Evolutionary conservation across 1,140 invertebrate species (phyloP).

Genomic region (Drosophila kurseongensis): DNA sequence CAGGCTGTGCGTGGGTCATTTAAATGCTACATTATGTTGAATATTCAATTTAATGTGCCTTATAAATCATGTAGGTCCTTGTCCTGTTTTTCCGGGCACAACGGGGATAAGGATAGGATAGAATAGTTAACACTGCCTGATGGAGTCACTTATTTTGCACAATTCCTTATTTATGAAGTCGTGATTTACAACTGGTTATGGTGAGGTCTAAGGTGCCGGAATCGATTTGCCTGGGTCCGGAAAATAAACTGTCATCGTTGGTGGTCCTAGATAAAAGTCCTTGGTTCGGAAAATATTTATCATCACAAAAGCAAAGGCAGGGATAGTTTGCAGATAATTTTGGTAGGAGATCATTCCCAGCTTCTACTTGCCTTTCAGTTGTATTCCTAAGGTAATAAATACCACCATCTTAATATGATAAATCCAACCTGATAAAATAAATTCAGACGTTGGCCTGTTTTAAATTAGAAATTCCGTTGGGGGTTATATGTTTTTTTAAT

Average conservation of each 20-base stretch:
- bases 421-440: no score
- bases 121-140: constrained; percentile 15
- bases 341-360: background rate
- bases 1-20: constrained; percentile 66
- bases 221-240: constrained; percentile 4
- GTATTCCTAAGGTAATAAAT: no score
- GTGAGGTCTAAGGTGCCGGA: background rate
- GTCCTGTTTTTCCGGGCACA: constrained; percentile 21
- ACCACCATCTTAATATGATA: no score
- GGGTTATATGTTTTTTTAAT: no score
- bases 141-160: constrained; percentile 14
- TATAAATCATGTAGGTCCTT: constrained; percentile 79
- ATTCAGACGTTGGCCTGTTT: no score
- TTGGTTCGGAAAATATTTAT: constrained; percentile 2
- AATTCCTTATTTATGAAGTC: background rate
- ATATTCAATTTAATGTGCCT: constrained; percentile 81
- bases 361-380: background rate
- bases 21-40: constrained; percentile 81
- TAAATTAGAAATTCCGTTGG: no score
- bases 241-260: constrained; percentile 4
- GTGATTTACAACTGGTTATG: constrained; percentile 12
- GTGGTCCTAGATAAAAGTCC: background rate
- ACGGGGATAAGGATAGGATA: background rate
- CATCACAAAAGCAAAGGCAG: background rate
- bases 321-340: background rate